Percentiles rank a stretch among this genome's conserved stretches.
Conservation (phyloP, 1,140 invertebrate species). For the Episyrphus balteatus region DNA sequence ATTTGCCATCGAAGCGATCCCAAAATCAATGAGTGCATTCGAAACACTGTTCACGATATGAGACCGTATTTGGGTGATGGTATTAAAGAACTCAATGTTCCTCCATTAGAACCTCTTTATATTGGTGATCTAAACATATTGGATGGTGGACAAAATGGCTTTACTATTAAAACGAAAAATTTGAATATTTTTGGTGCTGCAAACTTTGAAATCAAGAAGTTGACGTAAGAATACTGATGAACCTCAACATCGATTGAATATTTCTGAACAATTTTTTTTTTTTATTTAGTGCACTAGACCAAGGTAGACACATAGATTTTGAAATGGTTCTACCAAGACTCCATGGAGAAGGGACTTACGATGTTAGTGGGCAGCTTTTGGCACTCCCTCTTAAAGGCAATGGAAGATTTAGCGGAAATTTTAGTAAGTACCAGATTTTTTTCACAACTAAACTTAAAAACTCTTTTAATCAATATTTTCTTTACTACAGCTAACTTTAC, state of each 20-base stretch:
- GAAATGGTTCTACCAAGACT: constrained; percentile 45
- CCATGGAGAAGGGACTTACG: constrained; percentile 46
- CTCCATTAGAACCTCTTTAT: constrained; percentile 47
- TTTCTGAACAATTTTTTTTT: constrained; percentile 7
- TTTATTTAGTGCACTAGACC: constrained; percentile 39
- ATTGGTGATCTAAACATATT: constrained; percentile 46
- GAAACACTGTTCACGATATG: constrained; percentile 40
- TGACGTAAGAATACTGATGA: constrained; percentile 39
- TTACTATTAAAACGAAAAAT: constrained; percentile 44
- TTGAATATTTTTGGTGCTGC: constrained; percentile 47
- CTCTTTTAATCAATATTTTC: constrained; percentile 2
- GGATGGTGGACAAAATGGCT: constrained; percentile 37
- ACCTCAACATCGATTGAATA: constrained; percentile 42
- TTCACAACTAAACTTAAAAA: background rate
- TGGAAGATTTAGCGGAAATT: constrained; percentile 49
- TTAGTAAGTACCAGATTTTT: constrained; percentile 38
- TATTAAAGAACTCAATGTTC: constrained; percentile 48
- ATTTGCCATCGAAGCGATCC: constrained; percentile 47
- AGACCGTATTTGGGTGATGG: constrained; percentile 38
- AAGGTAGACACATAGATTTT: constrained; percentile 38
- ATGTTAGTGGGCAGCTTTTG: constrained; percentile 48
- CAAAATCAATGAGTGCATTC: constrained; percentile 43
- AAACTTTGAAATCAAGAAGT: constrained; percentile 43
- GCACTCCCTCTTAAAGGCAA: constrained; percentile 48
- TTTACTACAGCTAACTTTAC: constrained; percentile 40